Conservation (phyloP, 2,113 vertebrate genomes). For the Tricholaema leucomelas region DNA sequence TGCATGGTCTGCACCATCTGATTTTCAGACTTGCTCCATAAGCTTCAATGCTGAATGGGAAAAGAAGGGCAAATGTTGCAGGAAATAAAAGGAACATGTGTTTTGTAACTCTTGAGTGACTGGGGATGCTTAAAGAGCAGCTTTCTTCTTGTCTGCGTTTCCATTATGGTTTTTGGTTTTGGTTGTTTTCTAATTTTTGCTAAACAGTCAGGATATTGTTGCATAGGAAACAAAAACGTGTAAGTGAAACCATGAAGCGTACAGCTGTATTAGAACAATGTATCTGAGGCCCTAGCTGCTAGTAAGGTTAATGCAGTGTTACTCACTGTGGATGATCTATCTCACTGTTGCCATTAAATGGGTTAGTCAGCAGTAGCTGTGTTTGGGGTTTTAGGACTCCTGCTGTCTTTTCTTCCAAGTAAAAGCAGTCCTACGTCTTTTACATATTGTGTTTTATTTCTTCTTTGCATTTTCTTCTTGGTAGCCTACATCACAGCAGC, state of each 20-base stretch:
- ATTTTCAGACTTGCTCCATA: constrained; percentile 52
- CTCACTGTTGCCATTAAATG: neutral
- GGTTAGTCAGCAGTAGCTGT: neutral
- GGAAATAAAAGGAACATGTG: constrained; percentile 61
- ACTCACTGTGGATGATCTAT: neutral
- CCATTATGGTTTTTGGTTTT: neutral
- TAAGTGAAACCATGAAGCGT: constrained; percentile 27
- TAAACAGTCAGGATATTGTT: constrained; percentile 61
- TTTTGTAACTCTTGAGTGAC: constrained; percentile 28
- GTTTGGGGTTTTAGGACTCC: neutral
- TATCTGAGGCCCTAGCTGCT: neutral
- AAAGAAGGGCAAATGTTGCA: constrained; percentile 46
- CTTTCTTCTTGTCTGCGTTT: constrained; percentile 56
- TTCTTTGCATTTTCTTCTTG: neutral
- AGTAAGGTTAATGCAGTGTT: neutral
- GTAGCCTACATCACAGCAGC: neutral
- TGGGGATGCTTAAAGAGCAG: constrained; percentile 59
- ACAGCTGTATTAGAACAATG: neutral
- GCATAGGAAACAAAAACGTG: constrained; percentile 11
- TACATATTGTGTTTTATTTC: neutral
- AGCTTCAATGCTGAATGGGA: neutral
- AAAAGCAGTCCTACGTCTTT: neutral
- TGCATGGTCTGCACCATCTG: constrained; percentile 48
- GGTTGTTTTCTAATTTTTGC: neutral
- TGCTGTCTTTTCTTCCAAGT: neutral